Evolutionary conservation across 2,113 vertebrate genomes (phyloP).

Genomic region (Daboia siamensis): DNA sequence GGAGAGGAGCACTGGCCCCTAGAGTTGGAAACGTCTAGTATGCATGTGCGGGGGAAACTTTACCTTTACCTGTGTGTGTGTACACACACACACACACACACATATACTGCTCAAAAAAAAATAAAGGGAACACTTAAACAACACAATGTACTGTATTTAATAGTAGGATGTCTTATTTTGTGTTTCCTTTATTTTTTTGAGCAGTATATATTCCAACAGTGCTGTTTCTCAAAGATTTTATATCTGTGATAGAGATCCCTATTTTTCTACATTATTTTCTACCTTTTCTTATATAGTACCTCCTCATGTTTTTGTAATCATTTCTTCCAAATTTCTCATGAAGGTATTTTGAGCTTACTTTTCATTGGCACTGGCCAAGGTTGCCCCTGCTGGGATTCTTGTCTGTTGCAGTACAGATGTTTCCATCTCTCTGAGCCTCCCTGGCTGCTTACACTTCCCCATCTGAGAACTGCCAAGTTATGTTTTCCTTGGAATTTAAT

Average conservation of each 20-base stretch:
- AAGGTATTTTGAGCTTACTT: not conserved
- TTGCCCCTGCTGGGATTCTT: not conserved
- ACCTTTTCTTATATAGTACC: not conserved
- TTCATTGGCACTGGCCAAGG: not conserved
- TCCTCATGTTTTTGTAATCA: not conserved
- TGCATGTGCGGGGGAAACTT: too few relatives aligned
- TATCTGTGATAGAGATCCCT: not conserved
- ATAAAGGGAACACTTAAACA: too few relatives aligned
- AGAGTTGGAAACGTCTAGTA: too few relatives aligned
- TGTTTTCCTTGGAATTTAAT: not conserved
- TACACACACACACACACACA: too few relatives aligned
- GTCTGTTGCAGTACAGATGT: not conserved
- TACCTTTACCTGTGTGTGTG: too few relatives aligned
- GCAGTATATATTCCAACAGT: not conserved
- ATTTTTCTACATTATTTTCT: not conserved
- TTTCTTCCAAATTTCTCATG: not conserved
- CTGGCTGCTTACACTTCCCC: not conserved
- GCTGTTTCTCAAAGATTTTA: not conserved
- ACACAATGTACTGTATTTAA: too few relatives aligned
- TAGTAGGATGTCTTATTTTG: too few relatives aligned
- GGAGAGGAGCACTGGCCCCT: too few relatives aligned
- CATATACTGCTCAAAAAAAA: too few relatives aligned
- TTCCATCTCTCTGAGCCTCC: not conserved
- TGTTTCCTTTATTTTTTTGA: too few relatives aligned
- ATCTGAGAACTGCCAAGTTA: not conserved